Base-by-base conservation (phyloP, 2,797 vertebrate genomes). In the Crotalus adamanteus region DNA sequence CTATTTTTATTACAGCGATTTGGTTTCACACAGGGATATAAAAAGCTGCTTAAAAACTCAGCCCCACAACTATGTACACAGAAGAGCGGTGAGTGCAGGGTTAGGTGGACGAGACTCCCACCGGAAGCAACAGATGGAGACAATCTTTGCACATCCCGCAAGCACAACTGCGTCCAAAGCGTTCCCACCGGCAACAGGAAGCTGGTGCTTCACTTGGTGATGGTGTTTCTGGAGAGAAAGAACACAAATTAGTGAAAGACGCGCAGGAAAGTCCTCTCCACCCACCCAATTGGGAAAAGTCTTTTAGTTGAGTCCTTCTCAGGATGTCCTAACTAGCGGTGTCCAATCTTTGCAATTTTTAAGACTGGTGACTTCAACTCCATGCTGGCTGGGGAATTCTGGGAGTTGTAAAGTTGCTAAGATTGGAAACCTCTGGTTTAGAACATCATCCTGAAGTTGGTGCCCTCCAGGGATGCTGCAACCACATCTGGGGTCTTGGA, bases 141-240 rank as follows among this genome's bases (percentile, higher is more conserved):
- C 5, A 0, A 2, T 86, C 51, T 11, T 18, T 3, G 57, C 2
- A 1, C 11, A 7, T 31, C 28, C 47, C 78, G 1, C 0, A 1
- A 26, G 18, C 25, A 78, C 3, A 5, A 18, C 20, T 2, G n/a
- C 83, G 7, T 11, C 13, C 8, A 0, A 25, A 53, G 14, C 1
- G 0, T 61, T n/a, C 73, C 47, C 3, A 53, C 0, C 1, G 1
- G 56, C 1, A 2, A 18, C 25, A 12, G 53, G 61, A 78, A 59
- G 20, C 1, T 0, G 0, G 56, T 4, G 86, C 11, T 47, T 97
- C 96, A 97, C 91, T 97, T 97, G 92, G 97, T 97, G 95, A 97
- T 97, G 93, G 97, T 97, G 94, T 97, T 97, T 94, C 97, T 97
- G 96, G 7, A 16, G 51, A 65, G 3, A 31, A 0, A 1, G 91